Conservation (phyloP, 2,888 invertebrate species). For the Machimus atricapillus region DNA sequence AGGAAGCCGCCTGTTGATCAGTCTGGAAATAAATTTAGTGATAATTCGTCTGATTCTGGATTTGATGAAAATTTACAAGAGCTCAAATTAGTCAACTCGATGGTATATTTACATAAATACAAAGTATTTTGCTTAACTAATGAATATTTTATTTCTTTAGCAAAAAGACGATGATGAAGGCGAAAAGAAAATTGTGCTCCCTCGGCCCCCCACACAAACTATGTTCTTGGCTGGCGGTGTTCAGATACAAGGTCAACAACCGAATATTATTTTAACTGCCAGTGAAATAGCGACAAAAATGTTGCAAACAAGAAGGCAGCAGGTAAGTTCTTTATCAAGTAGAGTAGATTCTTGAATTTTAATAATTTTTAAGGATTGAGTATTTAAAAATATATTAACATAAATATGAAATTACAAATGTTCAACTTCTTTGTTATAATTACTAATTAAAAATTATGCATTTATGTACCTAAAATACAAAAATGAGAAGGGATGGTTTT, state of each 20-base stretch:
- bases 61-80: conserved; percentile 69
- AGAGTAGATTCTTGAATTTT: not conserved
- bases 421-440: too few species aligned
- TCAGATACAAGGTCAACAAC: conserved; percentile 54
- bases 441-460: too few species aligned
- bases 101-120: conserved; percentile 51
- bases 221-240: conserved; percentile 57
- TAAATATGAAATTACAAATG: too few species aligned
- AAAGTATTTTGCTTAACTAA: not conserved
- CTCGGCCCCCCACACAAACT: conserved; percentile 52
- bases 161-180: conserved; percentile 52
- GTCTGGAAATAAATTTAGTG: conserved; percentile 64
- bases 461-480: too few species aligned
- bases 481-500: too few species aligned
- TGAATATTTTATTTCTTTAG: not conserved
- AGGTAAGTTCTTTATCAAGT: conserved; percentile 38
- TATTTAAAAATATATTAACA: too few species aligned
- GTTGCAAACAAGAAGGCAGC: conserved; percentile 54
- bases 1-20: conserved; percentile 46
- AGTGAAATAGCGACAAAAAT: conserved; percentile 57
- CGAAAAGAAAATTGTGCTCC: conserved; percentile 52
- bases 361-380: not conserved
- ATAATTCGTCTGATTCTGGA: conserved; percentile 76
- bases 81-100: conserved; percentile 58
- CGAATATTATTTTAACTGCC: conserved; percentile 56